phyloP scores from a whole-genome alignment of 2,797 vertebrate species.

The Megalops cyprinoides region DNA sequence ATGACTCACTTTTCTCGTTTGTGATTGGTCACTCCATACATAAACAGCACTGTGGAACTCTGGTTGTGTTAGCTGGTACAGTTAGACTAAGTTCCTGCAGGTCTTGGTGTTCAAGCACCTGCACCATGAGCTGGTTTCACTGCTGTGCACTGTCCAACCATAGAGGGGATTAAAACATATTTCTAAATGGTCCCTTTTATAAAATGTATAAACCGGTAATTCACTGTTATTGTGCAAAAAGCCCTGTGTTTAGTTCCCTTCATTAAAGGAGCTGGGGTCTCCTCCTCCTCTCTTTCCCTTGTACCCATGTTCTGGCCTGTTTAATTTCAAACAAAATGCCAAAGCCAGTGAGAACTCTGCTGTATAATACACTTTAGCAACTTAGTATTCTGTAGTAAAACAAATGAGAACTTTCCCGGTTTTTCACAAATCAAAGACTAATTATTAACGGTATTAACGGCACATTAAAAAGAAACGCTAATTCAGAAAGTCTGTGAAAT shows the following conservation, averaged over 20 bases:
- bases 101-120: not conserved
- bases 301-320: no score
- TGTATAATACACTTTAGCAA: conserved; percentile 43
- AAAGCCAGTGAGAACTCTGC: conserved; percentile 48
- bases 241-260: conserved; percentile 45
- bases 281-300: no score
- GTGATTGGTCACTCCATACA: not conserved
- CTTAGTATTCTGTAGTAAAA: no score
- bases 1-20: not conserved
- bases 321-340: no score
- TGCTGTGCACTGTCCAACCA: not conserved
- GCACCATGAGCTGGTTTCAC: not conserved
- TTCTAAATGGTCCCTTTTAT: conserved; percentile 26
- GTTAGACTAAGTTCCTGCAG: not conserved
- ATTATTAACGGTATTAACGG: no score
- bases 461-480: no score
- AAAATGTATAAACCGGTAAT: not conserved
- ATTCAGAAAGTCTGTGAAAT: no score
- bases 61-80: not conserved
- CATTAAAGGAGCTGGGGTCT: conserved; percentile 46
- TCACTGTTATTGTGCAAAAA: conserved; percentile 5
- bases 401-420: no score
- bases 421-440: no score
- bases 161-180: not conserved
- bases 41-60: not conserved